Percentiles rank a stretch among this genome's conserved stretches.
phyloP scores from a whole-genome alignment of 2,113 vertebrate species.

The Phoenicopterus ruber region DNA sequence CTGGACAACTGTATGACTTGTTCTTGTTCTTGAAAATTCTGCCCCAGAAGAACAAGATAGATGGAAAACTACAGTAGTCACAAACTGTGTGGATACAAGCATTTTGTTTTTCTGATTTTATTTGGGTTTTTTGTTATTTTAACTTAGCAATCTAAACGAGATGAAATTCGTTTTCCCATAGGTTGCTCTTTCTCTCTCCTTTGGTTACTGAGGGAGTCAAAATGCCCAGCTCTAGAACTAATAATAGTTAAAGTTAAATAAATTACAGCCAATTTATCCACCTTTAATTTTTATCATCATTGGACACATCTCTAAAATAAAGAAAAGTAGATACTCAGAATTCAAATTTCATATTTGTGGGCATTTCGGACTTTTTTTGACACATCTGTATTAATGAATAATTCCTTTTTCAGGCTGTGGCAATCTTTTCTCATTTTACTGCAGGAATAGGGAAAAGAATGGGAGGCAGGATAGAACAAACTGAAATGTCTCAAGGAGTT shows the following conservation, averaged over 20 bases:
- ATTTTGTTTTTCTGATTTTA: not conserved
- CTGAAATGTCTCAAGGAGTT: not conserved
- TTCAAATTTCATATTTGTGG: not conserved
- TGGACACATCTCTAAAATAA: not conserved
- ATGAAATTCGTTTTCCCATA: fast-evolving
- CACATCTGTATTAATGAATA: not conserved
- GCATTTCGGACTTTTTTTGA: not conserved
- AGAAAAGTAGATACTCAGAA: not conserved
- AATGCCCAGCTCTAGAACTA: not conserved
- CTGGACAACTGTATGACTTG: not conserved
- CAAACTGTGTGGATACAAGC: fast-evolving
- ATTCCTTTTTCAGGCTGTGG: not conserved
- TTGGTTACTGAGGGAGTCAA: not conserved
- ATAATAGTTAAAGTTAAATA: not conserved
- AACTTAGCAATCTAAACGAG: not conserved
- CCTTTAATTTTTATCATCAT: not conserved
- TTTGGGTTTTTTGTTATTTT: not conserved
- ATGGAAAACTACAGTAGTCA: not conserved
- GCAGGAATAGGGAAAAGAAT: not conserved
- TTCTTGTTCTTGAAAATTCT: not conserved
- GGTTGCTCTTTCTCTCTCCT: not conserved
- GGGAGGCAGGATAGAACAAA: not conserved
- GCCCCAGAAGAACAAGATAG: not conserved
- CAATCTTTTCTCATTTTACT: not conserved
- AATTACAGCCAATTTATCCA: not conserved